phyloP scores from a whole-genome alignment of 1,140 invertebrate species.

The Probaryconus sp. region DNA sequence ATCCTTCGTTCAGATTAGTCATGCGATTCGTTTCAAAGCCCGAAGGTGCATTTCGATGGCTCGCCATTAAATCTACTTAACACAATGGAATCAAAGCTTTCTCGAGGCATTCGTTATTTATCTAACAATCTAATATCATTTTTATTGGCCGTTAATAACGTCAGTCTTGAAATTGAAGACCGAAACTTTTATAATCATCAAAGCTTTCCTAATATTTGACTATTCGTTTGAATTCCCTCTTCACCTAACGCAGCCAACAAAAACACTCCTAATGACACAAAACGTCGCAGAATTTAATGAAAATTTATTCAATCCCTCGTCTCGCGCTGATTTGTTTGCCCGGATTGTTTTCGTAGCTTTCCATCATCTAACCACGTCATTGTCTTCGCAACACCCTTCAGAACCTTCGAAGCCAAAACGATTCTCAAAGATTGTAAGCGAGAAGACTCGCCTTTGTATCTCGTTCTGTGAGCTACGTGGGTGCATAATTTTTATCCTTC shows the following conservation, averaged over 20 bases:
- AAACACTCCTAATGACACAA: too few species aligned
- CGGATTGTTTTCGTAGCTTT: constrained; percentile 17
- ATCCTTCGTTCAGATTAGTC: constrained; percentile 62
- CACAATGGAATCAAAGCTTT: too few species aligned
- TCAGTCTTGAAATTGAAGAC: too few species aligned
- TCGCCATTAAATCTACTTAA: constrained; percentile 67
- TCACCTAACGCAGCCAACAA: too few species aligned
- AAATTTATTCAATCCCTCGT: constrained; percentile 31
- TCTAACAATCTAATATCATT: too few species aligned
- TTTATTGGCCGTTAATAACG: too few species aligned
- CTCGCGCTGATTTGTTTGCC: neutral
- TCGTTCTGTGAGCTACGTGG: constrained; percentile 65
- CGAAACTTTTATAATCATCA: too few species aligned
- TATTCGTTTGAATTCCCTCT: too few species aligned
- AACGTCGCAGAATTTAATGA: constrained; percentile 23
- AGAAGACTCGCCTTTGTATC: constrained; percentile 69
- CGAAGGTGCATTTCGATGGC: constrained; percentile 63
- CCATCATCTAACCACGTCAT: constrained; percentile 33
- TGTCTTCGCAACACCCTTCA: constrained; percentile 27
- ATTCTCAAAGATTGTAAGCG: constrained; percentile 72
- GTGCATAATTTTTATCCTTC: constrained; percentile 36
- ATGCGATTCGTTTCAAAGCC: constrained; percentile 54
- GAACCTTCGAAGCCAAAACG: constrained; percentile 42
- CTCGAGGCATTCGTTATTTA: too few species aligned
- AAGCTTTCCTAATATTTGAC: too few species aligned